Percentiles rank a stretch among this genome's conserved stretches.
Evolutionary conservation across 2,797 vertebrate genomes (phyloP).

Genomic region (Chiloscyllium punctatum): DNA sequence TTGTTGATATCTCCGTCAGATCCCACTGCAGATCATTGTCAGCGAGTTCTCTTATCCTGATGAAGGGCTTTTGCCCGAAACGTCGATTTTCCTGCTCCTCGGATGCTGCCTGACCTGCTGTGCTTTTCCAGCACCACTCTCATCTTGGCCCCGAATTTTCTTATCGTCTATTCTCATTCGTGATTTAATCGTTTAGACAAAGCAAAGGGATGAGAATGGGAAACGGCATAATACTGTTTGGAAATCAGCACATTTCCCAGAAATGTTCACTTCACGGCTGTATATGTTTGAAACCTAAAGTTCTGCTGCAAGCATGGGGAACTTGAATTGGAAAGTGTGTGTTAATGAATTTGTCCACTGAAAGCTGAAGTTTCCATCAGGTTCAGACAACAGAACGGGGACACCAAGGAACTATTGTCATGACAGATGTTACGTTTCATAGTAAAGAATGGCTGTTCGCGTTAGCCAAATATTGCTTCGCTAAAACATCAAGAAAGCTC

Average conservation of each 20-base stretch:
- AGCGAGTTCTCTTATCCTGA: no score
- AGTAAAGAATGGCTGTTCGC: background rate
- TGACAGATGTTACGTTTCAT: background rate
- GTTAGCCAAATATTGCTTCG: background rate
- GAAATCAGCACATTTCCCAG: background rate
- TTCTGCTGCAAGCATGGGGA: background rate
- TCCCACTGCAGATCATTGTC: background rate
- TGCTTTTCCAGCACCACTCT: no score
- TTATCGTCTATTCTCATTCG: background rate
- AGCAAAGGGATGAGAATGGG: background rate
- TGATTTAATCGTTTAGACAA: background rate
- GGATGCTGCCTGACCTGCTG: no score
- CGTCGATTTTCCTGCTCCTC: no score
- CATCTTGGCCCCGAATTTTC: no score
- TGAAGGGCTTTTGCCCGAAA: no score
- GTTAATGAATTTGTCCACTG: background rate
- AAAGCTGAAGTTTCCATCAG: background rate
- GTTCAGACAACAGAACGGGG: background rate
- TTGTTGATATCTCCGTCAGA: no score
- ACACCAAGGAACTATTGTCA: background rate
- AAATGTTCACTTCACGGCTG: background rate
- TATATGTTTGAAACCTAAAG: background rate
- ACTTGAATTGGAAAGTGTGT: background rate
- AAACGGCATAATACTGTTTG: background rate
- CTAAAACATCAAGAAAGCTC: background rate